phyloP scores from a whole-genome alignment of 2,113 vertebrate species.

The Plotosus lineatus region DNA sequence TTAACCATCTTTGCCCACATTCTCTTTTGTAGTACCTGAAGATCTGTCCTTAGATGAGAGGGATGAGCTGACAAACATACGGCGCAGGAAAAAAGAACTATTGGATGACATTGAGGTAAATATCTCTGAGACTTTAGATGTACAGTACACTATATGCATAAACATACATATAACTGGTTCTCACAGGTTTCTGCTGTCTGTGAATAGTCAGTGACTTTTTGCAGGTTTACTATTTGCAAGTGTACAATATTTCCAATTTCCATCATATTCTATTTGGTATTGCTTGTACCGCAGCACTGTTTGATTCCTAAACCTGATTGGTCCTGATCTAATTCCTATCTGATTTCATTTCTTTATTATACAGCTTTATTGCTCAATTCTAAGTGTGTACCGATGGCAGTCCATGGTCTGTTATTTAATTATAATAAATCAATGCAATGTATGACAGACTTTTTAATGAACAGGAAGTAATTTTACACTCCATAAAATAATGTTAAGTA shows the following conservation, averaged over 20 bases:
- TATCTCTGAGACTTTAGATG: constrained; percentile 1
- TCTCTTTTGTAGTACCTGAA: constrained; percentile 81
- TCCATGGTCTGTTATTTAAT: no score
- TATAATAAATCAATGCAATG: no score
- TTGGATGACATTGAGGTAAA: constrained; percentile 97
- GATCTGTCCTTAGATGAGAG: constrained; percentile 90
- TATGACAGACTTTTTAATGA: no score
- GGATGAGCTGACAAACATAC: constrained; percentile 93
- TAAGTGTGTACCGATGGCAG: no score
- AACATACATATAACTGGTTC: not conserved
- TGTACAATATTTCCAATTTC: no score
- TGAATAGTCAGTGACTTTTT: not conserved
- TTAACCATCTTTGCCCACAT: constrained; percentile 35
- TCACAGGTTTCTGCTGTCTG: not conserved
- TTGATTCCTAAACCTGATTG: not conserved
- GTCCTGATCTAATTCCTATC: not conserved
- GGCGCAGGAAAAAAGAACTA: constrained; percentile 93
- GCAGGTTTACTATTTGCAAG: not conserved
- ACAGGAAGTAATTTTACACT: no score
- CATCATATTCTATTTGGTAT: constrained; percentile 17
- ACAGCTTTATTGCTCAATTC: no score
- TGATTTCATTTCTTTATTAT: not conserved
- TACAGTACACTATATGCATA: not conserved
- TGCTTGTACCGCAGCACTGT: not conserved
- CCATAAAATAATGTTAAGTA: no score